Evolutionary conservation across 2,888 invertebrate species (phyloP).

Genomic region (Notodonta ziczac): DNA sequence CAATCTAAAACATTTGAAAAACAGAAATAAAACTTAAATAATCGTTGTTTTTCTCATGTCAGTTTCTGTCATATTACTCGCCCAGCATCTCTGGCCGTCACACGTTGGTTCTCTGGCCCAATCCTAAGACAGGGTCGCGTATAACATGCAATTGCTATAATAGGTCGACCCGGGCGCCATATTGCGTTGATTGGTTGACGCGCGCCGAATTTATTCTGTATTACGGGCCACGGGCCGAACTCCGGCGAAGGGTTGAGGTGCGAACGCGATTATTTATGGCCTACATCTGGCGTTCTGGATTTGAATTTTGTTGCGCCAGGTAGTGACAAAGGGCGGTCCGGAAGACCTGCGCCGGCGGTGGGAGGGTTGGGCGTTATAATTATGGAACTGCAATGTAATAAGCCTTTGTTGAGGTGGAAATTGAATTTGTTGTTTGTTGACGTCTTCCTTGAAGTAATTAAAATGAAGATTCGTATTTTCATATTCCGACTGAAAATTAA

Average conservation of each 20-base stretch:
- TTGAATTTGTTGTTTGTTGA: not conserved
- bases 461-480: no score
- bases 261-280: slow-evolving; percentile 66
- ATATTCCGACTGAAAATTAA: no score
- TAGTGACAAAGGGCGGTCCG: slow-evolving; percentile 19
- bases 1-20: no score
- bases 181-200: slow-evolving; percentile 78
- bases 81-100: slow-evolving; percentile 11
- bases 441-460: no score
- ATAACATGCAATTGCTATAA: slow-evolving; percentile 70
- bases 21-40: no score
- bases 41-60: no score
- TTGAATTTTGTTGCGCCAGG: slow-evolving; percentile 50
- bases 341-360: slow-evolving; percentile 4
- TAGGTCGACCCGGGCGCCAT: slow-evolving; percentile 76
- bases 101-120: slow-evolving; percentile 44
- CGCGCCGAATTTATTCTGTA: slow-evolving; percentile 75
- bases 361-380: slow-evolving; percentile 9
- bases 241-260: slow-evolving; percentile 73
- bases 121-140: slow-evolving; percentile 64
- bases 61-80: not conserved
- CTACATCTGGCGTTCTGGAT: slow-evolving; percentile 58
- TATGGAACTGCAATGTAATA: slow-evolving; percentile 4
- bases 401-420: not conserved
- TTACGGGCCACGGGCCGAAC: slow-evolving; percentile 58